Base-by-base conservation (phyloP, 2,888 invertebrate genomes). In the Leucoma salicis region DNA sequence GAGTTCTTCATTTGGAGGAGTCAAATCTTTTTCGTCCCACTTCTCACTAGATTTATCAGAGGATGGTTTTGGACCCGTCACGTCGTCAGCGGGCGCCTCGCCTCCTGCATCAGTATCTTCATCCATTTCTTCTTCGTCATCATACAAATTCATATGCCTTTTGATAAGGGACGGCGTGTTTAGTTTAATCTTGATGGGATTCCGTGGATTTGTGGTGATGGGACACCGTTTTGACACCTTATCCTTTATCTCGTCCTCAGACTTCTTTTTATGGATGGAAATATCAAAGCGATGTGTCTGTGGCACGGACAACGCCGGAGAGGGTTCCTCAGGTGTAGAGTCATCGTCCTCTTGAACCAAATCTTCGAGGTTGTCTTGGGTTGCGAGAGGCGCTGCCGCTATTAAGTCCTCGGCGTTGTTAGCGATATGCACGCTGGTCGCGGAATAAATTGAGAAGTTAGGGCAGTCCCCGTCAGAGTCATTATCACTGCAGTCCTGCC, bases 371-470 rank as follows among this genome's bases (percentile, higher is more conserved):
- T 25, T n/a, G 32, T 53, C 53, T 8, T 34, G 50, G 34, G 31
- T 50, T 32, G 42, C 37, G 56, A 24, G 47, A 46, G 27, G 36
- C 46, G 43, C 55, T 33, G 42, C 46, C 32, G 45, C 28, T 5
- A 61, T 53, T 10, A 46, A 35, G 12, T 63, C 61, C 16, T 57
- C 62, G 15, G 56, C 10, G 47, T 87, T 91, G 56, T 92, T 90
- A 0, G 94, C 94, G 36, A 95, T 91, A 56, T 94, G 94, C 68
- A 95, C 94, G 46, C 95, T 95, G 61, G 95, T 93, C 6, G 94
- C 93, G 0, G 96, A 96, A 79, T 96, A 96, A 54, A 96, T 94
- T 8, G 94, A 94, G 75, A 95, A 95, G 77, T 96, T 96, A 3
- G 96, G 96, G 76, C 96, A 96, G 60, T 94, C 95, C 0, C 94